phyloP scores from a whole-genome alignment of 2,797 vertebrate genomes.

The Amblyraja radiata region DNA sequence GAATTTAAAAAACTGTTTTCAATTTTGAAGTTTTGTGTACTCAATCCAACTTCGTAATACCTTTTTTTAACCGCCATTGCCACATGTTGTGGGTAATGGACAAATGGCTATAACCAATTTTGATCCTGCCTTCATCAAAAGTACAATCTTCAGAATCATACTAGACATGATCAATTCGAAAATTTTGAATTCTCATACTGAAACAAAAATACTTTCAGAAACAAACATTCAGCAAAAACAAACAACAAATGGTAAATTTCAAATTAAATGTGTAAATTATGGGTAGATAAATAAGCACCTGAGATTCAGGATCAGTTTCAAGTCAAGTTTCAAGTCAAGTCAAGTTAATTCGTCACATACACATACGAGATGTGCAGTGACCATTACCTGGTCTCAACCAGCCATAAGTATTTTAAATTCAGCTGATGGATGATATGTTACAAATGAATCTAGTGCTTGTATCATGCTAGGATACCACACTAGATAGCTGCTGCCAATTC shows the following conservation, averaged over 20 bases:
- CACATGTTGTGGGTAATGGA: background rate
- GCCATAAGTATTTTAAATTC: background rate
- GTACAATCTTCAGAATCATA: background rate
- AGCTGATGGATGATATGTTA: background rate
- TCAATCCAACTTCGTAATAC: background rate
- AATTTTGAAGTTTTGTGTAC: background rate
- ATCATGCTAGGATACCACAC: background rate
- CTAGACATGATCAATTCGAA: background rate
- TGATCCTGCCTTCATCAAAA: background rate
- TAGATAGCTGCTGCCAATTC: background rate
- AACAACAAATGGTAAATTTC: background rate
- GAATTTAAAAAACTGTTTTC: background rate
- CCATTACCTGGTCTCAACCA: background rate
- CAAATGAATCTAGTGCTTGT: background rate
- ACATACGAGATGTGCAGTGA: no score
- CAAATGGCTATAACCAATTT: background rate
- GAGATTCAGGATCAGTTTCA: background rate
- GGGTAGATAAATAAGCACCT: background rate
- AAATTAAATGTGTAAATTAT: background rate
- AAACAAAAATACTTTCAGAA: background rate
- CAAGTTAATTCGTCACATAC: no score
- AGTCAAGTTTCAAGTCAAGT: no score
- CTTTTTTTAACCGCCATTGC: background rate
- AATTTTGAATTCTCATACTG: background rate
- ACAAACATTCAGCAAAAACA: background rate